Evolutionary conservation across 2,797 vertebrate genomes (phyloP).

Genomic region (Hafferia zeledoni): DNA sequence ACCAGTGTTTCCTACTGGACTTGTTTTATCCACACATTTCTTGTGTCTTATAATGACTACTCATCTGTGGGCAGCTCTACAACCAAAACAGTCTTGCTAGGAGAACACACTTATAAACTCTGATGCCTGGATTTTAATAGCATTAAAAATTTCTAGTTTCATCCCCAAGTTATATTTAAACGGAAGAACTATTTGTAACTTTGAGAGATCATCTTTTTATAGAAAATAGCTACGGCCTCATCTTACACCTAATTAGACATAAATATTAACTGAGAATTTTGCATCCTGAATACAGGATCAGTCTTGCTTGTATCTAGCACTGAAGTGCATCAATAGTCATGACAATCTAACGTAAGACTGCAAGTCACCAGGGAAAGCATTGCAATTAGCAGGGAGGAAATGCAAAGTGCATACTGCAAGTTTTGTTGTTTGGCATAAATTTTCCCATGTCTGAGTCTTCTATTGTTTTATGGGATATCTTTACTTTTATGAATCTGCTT

Average conservation of each 20-base stretch:
- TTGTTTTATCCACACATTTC: not conserved
- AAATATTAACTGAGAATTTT: slow-evolving; percentile 20
- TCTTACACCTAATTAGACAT: slow-evolving; percentile 31
- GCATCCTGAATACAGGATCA: slow-evolving; percentile 24
- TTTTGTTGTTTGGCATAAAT: slow-evolving; percentile 20
- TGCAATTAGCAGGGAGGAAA: slow-evolving; percentile 23
- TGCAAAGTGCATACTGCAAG: not conserved
- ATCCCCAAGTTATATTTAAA: not conserved
- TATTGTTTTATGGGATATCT: not conserved
- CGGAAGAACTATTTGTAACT: not conserved
- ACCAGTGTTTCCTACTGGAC: not conserved
- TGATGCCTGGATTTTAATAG: not conserved
- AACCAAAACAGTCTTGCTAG: not conserved
- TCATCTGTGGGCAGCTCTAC: not conserved
- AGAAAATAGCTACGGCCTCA: not conserved
- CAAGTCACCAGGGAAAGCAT: slow-evolving; percentile 8
- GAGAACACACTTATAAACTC: not conserved
- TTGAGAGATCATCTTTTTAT: not conserved
- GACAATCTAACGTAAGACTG: not conserved
- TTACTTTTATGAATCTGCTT: slow-evolving; percentile 31
- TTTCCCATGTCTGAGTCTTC: not conserved
- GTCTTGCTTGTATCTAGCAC: not conserved
- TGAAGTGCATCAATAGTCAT: not conserved
- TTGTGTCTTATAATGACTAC: not conserved
- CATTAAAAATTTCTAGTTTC: not conserved